These are phyloP conservation scores for Ochotona princeps DNA, from an alignment of 2,113 vertebrate species.

Conservation along the genomic window DNA sequence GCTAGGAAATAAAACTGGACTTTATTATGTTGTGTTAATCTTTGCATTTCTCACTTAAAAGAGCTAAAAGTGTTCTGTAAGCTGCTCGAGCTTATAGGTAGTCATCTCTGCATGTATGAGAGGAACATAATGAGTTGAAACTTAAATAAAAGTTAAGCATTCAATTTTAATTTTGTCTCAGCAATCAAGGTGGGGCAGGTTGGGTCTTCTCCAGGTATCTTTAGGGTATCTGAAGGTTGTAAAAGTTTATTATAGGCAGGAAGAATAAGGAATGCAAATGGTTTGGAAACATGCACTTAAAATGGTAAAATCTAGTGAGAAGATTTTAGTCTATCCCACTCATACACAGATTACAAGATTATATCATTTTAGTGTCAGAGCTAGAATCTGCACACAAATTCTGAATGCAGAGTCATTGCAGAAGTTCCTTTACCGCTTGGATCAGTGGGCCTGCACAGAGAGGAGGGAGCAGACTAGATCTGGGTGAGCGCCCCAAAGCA, in stretches of 20 bases:
- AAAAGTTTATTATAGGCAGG: neutral
- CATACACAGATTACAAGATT: neutral
- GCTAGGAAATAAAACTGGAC: neutral
- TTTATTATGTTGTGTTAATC: neutral
- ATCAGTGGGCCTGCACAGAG: neutral
- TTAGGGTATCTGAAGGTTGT: neutral
- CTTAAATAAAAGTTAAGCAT: constrained; percentile 5
- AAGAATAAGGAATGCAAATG: neutral
- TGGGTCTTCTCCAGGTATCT: neutral
- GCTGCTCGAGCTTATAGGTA: neutral
- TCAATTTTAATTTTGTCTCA: neutral
- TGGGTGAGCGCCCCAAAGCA: neutral
- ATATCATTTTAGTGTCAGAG: neutral
- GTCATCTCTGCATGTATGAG: neutral
- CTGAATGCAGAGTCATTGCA: constrained; percentile 19
- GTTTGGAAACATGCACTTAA: neutral
- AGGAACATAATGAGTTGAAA: constrained; percentile 39
- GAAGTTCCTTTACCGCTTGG: constrained; percentile 6
- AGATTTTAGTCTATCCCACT: neutral
- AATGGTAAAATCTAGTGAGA: neutral
- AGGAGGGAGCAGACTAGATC: neutral
- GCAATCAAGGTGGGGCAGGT: neutral
- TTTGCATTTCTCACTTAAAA: constrained; percentile 57
- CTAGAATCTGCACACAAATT: constrained; percentile 9
- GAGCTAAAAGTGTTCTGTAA: neutral